phyloP scores from a whole-genome alignment of 1,140 invertebrate genomes.

The Drosophila subobscura region DNA sequence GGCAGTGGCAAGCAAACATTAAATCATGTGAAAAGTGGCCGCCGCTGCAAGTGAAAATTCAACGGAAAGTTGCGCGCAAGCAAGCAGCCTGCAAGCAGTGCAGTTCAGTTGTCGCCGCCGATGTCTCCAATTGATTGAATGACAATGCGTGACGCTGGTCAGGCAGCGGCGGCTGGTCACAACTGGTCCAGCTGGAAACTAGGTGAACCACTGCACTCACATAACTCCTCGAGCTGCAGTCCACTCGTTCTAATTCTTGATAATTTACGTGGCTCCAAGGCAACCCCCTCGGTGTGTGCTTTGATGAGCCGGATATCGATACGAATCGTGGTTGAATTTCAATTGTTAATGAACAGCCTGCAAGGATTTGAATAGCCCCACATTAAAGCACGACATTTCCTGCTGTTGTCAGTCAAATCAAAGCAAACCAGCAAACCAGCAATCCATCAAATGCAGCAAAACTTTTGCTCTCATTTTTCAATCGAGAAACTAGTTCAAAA shows the following conservation, averaged over 20 bases:
- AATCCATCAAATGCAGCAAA: conserved; percentile 15
- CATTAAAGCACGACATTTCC: conserved; percentile 27
- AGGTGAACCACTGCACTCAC: conserved; percentile 71
- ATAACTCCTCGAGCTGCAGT: conserved; percentile 19
- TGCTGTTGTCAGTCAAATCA: background rate
- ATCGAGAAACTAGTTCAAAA: background rate
- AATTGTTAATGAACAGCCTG: conserved; percentile 15
- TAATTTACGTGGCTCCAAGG: conserved; percentile 65
- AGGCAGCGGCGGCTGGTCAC: conserved; percentile 25
- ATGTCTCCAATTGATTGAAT: conserved; percentile 73
- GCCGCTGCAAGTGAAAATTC: conserved; percentile 67
- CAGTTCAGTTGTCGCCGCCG: conserved; percentile 20
- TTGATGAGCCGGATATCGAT: conserved; percentile 63
- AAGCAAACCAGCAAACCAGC: background rate
- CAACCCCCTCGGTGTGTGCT: conserved; percentile 3
- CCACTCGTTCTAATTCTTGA: conserved; percentile 71
- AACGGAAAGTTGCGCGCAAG: conserved; percentile 40
- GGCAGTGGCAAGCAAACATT: conserved; percentile 46
- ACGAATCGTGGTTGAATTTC: conserved; percentile 22
- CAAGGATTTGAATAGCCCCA: conserved; percentile 34
- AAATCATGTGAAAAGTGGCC: conserved; percentile 73
- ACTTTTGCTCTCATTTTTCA: conserved; percentile 15
- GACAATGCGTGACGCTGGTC: conserved; percentile 63
- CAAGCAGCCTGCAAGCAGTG: background rate
- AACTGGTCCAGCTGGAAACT: conserved; percentile 64